Evolutionary conservation across 2,797 vertebrate species (phyloP).

Genomic region (Pangasius mekongensis): DNA sequence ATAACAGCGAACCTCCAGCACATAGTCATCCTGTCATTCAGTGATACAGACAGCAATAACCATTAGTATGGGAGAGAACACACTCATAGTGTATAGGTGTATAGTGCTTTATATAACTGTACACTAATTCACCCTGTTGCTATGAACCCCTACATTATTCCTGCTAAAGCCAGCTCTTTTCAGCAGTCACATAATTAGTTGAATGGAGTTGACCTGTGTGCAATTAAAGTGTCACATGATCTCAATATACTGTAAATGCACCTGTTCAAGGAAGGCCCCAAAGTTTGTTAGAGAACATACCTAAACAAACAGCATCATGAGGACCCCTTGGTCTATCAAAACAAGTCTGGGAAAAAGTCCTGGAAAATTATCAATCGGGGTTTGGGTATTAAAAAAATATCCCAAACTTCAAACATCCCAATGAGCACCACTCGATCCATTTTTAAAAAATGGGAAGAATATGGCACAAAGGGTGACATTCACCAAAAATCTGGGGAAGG

Average conservation of each 20-base stretch:
- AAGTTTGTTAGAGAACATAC: background rate
- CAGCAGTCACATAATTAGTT: background rate
- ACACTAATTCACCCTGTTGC: background rate
- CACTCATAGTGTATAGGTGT: background rate
- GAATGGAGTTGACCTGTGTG: background rate
- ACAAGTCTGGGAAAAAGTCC: background rate
- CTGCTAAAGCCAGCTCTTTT: background rate
- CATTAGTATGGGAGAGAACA: background rate
- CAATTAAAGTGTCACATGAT: background rate
- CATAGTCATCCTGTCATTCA: slow-evolving; percentile 86
- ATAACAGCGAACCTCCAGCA: slow-evolving; percentile 92
- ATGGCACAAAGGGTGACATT: background rate
- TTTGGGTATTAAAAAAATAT: background rate
- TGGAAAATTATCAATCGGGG: background rate
- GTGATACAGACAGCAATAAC: background rate
- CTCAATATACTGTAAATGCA: background rate
- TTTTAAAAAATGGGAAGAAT: background rate
- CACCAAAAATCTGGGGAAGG: background rate
- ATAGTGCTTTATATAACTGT: background rate
- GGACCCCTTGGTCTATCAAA: background rate
- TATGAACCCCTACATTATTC: background rate
- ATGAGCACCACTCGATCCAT: background rate
- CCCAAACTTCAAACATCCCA: background rate
- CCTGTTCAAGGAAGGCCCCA: background rate
- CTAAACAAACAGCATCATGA: background rate